These are phyloP conservation scores for Sternotherus odoratus DNA, from an alignment of 2,797 vertebrate genomes.

Conservation along the genomic window DNA sequence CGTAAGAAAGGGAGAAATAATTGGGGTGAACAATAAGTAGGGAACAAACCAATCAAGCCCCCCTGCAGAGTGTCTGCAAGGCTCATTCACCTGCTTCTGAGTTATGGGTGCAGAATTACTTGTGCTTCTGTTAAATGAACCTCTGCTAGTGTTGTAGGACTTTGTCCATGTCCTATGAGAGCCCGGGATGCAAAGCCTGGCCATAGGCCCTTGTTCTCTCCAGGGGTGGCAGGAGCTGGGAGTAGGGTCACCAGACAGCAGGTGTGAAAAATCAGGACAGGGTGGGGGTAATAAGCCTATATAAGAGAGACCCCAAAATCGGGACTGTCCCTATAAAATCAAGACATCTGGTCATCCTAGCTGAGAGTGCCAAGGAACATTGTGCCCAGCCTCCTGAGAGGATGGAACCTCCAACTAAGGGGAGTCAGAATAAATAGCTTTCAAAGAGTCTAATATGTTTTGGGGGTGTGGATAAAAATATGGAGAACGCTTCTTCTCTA, in stretches of 20 bases:
- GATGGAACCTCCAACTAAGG: not conserved
- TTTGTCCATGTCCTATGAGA: not conserved
- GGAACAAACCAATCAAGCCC: not conserved
- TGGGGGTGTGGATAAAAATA: not conserved
- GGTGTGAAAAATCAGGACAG: too few relatives aligned
- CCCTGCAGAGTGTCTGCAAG: not conserved
- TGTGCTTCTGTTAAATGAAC: not conserved
- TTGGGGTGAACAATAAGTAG: not conserved
- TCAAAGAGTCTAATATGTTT: rapidly evolving
- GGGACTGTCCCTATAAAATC: too few relatives aligned
- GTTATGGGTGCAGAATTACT: not conserved
- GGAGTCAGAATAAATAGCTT: not conserved
- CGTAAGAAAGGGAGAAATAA: not conserved
- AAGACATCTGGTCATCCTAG: too few relatives aligned
- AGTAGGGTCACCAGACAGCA: too few relatives aligned
- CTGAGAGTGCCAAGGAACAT: not conserved
- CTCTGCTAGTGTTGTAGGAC: not conserved
- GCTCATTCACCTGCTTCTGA: not conserved
- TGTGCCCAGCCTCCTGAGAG: not conserved
- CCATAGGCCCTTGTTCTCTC: not conserved
- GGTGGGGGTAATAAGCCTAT: too few relatives aligned
- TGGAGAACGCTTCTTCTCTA: not conserved
- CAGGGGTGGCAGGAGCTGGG: not conserved
- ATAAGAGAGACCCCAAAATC: too few relatives aligned
- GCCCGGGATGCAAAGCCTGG: not conserved